Base-by-base conservation (phyloP, 2,888 invertebrate genomes). In the Cataglyphis rosenhaueri region DNA sequence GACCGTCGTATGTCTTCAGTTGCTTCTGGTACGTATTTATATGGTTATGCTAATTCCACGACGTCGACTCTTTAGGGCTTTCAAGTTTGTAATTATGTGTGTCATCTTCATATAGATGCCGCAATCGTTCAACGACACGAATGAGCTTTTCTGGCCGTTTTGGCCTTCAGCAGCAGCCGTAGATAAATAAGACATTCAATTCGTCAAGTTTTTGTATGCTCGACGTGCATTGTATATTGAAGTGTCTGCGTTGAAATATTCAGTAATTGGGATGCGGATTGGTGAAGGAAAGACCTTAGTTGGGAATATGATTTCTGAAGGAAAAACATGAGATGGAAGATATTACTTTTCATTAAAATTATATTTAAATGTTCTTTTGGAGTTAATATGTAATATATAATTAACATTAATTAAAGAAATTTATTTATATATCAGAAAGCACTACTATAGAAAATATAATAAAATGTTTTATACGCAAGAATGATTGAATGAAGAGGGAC, bases 11-110 rank as follows among this genome's bases (percentile, higher is more conserved):
- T n/a, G 32, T 32, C 32, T 21, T 32, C 29, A 68, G 59, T 66
- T 66, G 76, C 55, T 21, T 68, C 9, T 61, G 57, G 57, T 32
- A 44, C 15, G 18, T 21, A 73, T 78, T 79, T 81, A 74, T 84
- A 86, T 85, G 68, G 70, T 85, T 87, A 89, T 82, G 86, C 84
- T 88, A 90, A 88, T 88, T 87, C 10, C 62, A 41, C 73, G 57
- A 84, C 87, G 84, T 85, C 81, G 66, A 78, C 81, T 83, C 81
- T 75, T 85, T 71, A 1, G 62, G 68, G 35, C 71, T 65, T 57
- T 82, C 68, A 32, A 55, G 48, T 68, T 86, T 83, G 68, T 85
- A 85, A 87, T 88, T 87, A 85, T 76, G 48, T 82, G 59, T 68
- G 61, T 38, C 76, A 70, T 68, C 73, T 79, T 71, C 66, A 75